phyloP scores from a whole-genome alignment of 2,113 vertebrate species.

The Plecturocebus donacophilus region DNA sequence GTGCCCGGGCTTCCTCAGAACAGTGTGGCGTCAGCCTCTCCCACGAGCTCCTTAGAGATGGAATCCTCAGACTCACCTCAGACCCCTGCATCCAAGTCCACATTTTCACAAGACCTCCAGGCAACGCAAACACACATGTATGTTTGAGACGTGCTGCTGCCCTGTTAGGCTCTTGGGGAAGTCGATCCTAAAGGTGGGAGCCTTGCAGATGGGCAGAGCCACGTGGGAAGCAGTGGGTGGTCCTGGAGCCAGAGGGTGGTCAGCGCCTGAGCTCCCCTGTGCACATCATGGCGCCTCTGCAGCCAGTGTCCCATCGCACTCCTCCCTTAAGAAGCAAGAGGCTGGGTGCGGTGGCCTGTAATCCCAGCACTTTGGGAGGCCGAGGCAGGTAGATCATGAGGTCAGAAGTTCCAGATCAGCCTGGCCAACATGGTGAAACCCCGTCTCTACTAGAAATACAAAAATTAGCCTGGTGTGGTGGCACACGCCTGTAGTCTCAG shows the following conservation, averaged over 20 bases:
- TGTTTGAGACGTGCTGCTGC: background rate
- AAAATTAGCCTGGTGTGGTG: too few relatives aligned
- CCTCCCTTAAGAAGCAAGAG: too few relatives aligned
- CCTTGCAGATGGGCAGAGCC: background rate
- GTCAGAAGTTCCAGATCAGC: too few relatives aligned
- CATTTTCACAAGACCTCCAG: background rate
- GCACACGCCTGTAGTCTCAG: too few relatives aligned
- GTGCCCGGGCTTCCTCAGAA: background rate
- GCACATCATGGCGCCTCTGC: rapidly evolving
- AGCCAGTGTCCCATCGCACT: background rate
- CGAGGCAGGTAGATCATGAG: too few relatives aligned
- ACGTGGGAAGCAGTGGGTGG: rapidly evolving
- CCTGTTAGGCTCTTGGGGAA: background rate
- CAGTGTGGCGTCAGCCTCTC: too few relatives aligned
- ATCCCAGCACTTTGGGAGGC: too few relatives aligned
- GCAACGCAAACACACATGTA: background rate
- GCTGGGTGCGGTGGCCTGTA: too few relatives aligned
- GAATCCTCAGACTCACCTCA: background rate
- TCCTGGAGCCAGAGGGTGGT: rapidly evolving
- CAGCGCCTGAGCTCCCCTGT: rapidly evolving
- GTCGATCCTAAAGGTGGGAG: background rate
- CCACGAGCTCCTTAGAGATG: background rate
- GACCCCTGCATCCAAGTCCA: too few relatives aligned
- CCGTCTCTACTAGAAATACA: too few relatives aligned
- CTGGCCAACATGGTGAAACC: too few relatives aligned